These are phyloP conservation scores for Nephrotoma flavescens DNA, from an alignment of 2,888 invertebrate genomes.

Conservation along the genomic window DNA sequence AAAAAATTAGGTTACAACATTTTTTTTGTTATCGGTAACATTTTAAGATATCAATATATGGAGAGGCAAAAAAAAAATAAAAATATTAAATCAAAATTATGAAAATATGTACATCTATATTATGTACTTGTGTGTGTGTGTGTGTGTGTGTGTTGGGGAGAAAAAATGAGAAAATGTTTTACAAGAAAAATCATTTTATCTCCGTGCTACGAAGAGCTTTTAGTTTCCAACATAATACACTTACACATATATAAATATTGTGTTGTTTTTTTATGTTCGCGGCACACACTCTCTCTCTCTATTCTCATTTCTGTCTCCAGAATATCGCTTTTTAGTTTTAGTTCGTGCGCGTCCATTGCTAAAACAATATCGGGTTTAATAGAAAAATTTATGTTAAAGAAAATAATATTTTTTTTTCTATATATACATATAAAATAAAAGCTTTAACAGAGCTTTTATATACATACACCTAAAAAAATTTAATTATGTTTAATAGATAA, in stretches of 20 bases:
- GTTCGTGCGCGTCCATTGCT: slow-evolving; percentile 19
- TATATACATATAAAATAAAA: background rate
- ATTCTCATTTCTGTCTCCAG: background rate
- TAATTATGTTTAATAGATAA: background rate
- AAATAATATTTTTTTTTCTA: background rate
- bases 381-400: background rate
- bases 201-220: background rate
- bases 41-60: background rate
- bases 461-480: background rate
- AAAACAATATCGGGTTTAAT: slow-evolving; percentile 3
- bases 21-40: background rate
- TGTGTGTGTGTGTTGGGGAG: background rate
- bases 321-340: slow-evolving; percentile 7
- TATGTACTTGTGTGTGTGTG: background rate
- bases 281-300: background rate
- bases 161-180: background rate
- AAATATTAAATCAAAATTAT: background rate
- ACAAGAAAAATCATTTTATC: background rate
- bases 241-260: background rate
- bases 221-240: background rate
- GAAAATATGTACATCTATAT: background rate
- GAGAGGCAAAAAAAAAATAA: background rate
- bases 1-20: background rate
- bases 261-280: background rate
- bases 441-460: background rate